Conservation (phyloP, 2,797 vertebrate species). For the Huso huso region DNA sequence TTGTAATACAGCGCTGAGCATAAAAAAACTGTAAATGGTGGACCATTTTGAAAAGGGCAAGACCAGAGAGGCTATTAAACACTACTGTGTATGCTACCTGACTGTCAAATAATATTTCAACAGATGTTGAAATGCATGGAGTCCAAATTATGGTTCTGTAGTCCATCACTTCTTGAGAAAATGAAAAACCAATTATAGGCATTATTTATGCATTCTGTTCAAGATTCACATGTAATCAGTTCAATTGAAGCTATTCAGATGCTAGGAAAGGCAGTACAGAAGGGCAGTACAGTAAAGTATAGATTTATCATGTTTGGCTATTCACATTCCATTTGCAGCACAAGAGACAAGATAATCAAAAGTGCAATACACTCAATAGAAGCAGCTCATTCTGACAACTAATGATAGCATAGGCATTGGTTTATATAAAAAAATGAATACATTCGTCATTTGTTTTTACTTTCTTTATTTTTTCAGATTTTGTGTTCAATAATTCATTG, state of each 20-base stretch:
- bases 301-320: background rate
- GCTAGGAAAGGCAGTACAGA: background rate
- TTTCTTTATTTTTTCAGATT: constrained; percentile 45
- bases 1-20: no score
- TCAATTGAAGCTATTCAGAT: background rate
- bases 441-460: constrained; percentile 59
- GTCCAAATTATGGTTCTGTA: no score
- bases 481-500: constrained; percentile 79
- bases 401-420: background rate
- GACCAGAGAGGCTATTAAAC: no score
- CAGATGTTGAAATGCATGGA: no score
- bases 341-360: background rate
- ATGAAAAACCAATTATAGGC: no score
- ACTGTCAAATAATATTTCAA: no score
- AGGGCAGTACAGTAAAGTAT: background rate
- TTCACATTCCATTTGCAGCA: background rate
- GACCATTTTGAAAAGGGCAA: no score
- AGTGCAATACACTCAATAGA: background rate
- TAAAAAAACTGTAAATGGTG: no score
- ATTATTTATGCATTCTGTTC: no score
- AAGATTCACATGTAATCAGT: no score
- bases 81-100: no score
- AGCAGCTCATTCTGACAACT: constrained; percentile 1
- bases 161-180: no score
- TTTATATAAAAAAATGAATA: constrained; percentile 33